Percentiles rank a stretch among this genome's conserved stretches.
phyloP scores from a whole-genome alignment of 2,113 vertebrate genomes.

The Xenopus laevis region DNA sequence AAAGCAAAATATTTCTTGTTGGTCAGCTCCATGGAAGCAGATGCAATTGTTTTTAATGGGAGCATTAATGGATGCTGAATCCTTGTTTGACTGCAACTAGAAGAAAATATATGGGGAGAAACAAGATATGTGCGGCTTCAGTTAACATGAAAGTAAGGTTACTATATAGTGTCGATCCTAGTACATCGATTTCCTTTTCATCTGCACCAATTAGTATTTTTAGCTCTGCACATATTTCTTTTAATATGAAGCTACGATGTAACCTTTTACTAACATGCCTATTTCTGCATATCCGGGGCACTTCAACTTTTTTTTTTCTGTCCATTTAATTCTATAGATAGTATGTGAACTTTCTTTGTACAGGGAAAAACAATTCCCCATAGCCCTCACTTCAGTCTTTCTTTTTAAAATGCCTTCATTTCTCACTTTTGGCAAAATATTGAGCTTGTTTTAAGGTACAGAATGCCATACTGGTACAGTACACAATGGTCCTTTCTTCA shows the following conservation, averaged over 20 bases:
- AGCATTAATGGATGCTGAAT: too few species aligned
- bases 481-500: too few species aligned
- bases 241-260: slow-evolving; percentile 12
- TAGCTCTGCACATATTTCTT: slow-evolving; percentile 4
- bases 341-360: slow-evolving; percentile 5
- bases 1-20: too few species aligned
- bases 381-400: not conserved
- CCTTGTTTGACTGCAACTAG: too few species aligned
- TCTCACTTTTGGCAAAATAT: not conserved
- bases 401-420: not conserved
- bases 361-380: not conserved
- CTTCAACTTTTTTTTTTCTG: not conserved
- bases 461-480: too few species aligned
- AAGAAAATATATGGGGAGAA: too few species aligned
- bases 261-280: slow-evolving; percentile 15
- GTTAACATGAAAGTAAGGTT: slow-evolving; percentile 36
- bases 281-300: not conserved
- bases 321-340: not conserved
- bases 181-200: slow-evolving; percentile 29
- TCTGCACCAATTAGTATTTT: slow-evolving; percentile 29
- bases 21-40: too few species aligned
- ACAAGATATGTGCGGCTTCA: slow-evolving; percentile 3
- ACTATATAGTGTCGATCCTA: slow-evolving; percentile 14
- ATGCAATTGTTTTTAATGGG: too few species aligned
- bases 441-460: too few species aligned